Conservation (phyloP, 1,140 invertebrate species). For the Hetaerina americana region DNA sequence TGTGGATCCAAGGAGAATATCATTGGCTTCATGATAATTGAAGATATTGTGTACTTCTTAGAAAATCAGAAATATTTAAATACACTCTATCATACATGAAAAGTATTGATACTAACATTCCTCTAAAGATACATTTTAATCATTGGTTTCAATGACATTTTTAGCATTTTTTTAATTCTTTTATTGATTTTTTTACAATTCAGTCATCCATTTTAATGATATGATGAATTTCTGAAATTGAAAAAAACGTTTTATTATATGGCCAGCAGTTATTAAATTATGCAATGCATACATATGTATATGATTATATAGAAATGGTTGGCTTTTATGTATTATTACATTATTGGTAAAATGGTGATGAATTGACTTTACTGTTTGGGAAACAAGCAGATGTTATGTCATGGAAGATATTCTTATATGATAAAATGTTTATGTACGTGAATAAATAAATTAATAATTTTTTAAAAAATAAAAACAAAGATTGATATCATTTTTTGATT, state of each 20-base stretch:
- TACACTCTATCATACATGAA: neutral
- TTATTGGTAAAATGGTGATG: neutral
- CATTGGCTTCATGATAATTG: neutral
- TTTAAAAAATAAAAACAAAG: neutral
- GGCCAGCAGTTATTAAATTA: neutral
- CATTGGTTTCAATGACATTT: neutral
- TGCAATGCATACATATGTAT: neutral
- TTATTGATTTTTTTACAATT: neutral
- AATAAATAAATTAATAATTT: conserved; percentile 1
- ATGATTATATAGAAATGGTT: neutral
- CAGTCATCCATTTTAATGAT: neutral
- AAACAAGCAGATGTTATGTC: neutral
- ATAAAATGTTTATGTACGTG: neutral
- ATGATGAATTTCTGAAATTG: neutral
- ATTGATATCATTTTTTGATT: too few relatives aligned
- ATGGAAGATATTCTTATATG: neutral
- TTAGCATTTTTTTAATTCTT: neutral
- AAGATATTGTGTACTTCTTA: neutral
- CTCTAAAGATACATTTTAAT: neutral
- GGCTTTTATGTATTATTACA: neutral
- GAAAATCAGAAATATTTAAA: neutral
- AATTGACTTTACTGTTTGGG: neutral
- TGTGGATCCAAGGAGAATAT: neutral
- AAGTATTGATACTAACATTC: neutral
- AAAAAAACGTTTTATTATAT: neutral